These are phyloP conservation scores for Dolichopus griseipennis DNA, from an alignment of 2,888 invertebrate species.

Conservation along the genomic window DNA sequence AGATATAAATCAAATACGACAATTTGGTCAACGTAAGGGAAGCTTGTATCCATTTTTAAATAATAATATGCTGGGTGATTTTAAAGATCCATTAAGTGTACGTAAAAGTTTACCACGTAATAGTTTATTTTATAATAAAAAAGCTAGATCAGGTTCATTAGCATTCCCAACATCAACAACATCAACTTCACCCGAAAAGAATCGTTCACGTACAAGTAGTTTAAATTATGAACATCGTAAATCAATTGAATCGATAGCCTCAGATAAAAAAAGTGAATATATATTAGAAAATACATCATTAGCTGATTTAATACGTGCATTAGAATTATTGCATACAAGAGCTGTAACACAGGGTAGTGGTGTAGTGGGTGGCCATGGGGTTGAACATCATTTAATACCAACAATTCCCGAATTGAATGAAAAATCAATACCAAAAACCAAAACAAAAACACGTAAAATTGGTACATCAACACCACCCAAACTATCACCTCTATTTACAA, in stretches of 20 bases:
- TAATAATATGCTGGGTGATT: constrained; percentile 21
- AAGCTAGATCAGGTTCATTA: not conserved
- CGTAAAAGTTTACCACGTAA: not conserved
- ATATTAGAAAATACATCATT: constrained; percentile 73
- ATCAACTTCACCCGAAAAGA: constrained; percentile 21
- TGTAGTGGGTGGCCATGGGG: too few relatives aligned
- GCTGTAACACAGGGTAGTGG: constrained; percentile 32
- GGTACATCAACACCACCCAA: constrained; percentile 48
- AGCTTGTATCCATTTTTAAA: constrained; percentile 34
- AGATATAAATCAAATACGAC: constrained; percentile 31
- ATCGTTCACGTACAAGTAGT: constrained; percentile 23
- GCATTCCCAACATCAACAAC: constrained; percentile 16
- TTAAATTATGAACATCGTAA: constrained; percentile 31
- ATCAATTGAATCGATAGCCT: constrained; percentile 24
- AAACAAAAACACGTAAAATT: constrained; percentile 44
- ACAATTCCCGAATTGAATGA: constrained; percentile 13
- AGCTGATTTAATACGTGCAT: constrained; percentile 68
- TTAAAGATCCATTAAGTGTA: not conserved
- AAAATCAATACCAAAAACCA: constrained; percentile 15
- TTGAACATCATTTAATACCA: constrained; percentile 22
- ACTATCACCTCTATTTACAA: constrained; percentile 44
- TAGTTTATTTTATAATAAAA: not conserved
- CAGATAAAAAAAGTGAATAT: constrained; percentile 41
- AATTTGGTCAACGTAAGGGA: constrained; percentile 34
- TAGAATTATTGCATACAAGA: constrained; percentile 58